phyloP scores from a whole-genome alignment of 2,113 vertebrate species.

The Recurvirostra avosetta region DNA sequence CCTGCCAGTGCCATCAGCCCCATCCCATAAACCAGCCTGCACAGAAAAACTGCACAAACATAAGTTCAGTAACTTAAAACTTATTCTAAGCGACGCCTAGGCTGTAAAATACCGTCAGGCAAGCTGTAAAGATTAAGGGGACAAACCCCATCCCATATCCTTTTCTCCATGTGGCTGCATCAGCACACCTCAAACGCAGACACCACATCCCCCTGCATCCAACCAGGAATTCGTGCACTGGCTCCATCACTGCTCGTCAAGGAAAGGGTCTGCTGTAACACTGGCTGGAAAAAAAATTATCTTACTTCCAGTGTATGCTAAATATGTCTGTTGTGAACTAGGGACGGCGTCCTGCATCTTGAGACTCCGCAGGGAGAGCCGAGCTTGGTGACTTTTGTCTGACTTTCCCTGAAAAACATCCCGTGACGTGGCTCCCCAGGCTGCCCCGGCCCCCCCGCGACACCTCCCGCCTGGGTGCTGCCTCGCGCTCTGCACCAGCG shows the following conservation, averaged over 20 bases:
- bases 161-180: not conserved
- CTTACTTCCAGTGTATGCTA: not conserved
- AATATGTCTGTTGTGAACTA: not conserved
- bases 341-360: not conserved
- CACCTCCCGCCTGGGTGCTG: not conserved
- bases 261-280: not conserved
- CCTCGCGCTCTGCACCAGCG: not conserved
- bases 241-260: accelerated
- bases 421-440: accelerated
- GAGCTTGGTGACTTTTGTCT: not conserved
- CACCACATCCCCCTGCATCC: not conserved
- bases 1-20: not conserved
- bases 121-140: not conserved
- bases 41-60: not conserved
- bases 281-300: not conserved
- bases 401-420: not conserved
- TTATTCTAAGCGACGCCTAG: not conserved
- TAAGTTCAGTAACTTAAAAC: accelerated
- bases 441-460: accelerated
- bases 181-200: not conserved
- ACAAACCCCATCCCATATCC: accelerated
- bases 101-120: not conserved
- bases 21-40: accelerated
- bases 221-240: not conserved
- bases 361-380: not conserved